A percentile compares a stretch with the other conserved stretches of the same genome.
phyloP scores from a whole-genome alignment of 2,797 vertebrate genomes.

The Philypnodon macrostomus region DNA sequence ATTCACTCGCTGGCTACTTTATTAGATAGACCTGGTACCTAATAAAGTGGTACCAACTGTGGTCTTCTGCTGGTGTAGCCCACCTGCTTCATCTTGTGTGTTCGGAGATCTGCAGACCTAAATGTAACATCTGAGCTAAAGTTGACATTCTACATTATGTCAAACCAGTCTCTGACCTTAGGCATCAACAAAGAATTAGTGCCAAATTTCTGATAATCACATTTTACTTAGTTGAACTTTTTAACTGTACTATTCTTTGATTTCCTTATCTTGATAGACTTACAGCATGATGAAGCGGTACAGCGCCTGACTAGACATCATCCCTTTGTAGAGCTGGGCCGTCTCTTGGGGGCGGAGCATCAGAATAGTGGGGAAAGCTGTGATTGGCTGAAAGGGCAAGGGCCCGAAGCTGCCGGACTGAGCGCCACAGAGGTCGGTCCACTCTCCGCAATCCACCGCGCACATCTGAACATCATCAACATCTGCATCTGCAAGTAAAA shows the following conservation, averaged over 20 bases:
- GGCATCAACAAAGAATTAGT: no score
- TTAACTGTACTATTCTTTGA: no score
- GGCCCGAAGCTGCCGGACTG: constrained; percentile 56
- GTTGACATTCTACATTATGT: no score
- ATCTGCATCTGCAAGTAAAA: constrained; percentile 44
- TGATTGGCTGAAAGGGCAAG: constrained; percentile 69
- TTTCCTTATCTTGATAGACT: constrained; percentile 48
- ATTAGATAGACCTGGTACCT: no score
- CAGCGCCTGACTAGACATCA: constrained; percentile 82
- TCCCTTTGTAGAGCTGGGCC: constrained; percentile 75
- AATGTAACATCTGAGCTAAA: no score
- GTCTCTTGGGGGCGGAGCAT: constrained; percentile 69
- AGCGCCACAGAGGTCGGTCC: constrained; percentile 81
- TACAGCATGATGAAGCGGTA: constrained; percentile 86
- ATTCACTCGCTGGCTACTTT: no score
- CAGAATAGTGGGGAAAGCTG: constrained; percentile 80
- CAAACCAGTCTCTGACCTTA: no score
- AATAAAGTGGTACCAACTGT: no score
- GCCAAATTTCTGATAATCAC: neutral
- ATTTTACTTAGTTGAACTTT: neutral
- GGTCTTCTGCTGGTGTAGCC: no score
- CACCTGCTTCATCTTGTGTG: no score
- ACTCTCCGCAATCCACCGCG: constrained; percentile 86
- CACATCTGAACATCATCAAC: constrained; percentile 71
- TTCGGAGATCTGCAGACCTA: no score